phyloP scores from a whole-genome alignment of 2,888 invertebrate genomes.

The Euspilapteryx auroguttella region DNA sequence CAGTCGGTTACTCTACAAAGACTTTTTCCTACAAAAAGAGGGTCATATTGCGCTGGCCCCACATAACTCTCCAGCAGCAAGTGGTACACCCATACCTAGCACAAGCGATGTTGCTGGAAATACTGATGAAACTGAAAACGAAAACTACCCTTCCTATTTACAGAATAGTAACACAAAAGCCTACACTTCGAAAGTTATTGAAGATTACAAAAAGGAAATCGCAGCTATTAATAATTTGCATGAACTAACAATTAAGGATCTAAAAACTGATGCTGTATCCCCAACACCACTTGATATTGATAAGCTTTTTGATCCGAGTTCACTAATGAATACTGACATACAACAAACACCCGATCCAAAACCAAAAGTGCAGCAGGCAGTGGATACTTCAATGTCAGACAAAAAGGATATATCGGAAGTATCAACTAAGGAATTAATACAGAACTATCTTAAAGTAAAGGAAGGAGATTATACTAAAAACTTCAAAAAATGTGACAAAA shows the following conservation, averaged over 20 bases:
- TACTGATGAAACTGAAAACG: slow-evolving; percentile 17
- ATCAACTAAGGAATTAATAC: slow-evolving; percentile 44
- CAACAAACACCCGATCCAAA: slow-evolving; percentile 15
- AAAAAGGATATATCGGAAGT: slow-evolving; percentile 36
- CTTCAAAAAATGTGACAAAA: slow-evolving; percentile 25
- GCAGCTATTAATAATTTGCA: slow-evolving; percentile 50
- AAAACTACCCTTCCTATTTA: slow-evolving; percentile 44
- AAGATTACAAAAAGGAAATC: slow-evolving; percentile 53
- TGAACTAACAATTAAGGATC: slow-evolving; percentile 48
- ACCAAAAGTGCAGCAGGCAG: slow-evolving; percentile 1
- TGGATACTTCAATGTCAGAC: slow-evolving; percentile 14
- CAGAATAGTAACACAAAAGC: slow-evolving; percentile 45
- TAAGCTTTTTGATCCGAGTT: slow-evolving; percentile 39
- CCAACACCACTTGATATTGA: slow-evolving; percentile 46
- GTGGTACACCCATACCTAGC: slow-evolving; percentile 11
- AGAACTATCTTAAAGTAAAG: slow-evolving; percentile 49
- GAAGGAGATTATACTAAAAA: slow-evolving; percentile 25
- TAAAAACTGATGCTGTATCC: slow-evolving; percentile 40
- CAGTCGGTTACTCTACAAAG: slow-evolving; percentile 46
- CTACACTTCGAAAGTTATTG: slow-evolving; percentile 53
- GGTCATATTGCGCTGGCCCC: slow-evolving; percentile 35
- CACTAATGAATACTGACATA: slow-evolving; percentile 17
- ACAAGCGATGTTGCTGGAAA: slow-evolving; percentile 10
- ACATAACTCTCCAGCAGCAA: slow-evolving; percentile 34
- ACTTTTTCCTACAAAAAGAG: slow-evolving; percentile 46